Base-by-base conservation (phyloP, 1,140 invertebrate species). In the Marisa cornuarietis region DNA sequence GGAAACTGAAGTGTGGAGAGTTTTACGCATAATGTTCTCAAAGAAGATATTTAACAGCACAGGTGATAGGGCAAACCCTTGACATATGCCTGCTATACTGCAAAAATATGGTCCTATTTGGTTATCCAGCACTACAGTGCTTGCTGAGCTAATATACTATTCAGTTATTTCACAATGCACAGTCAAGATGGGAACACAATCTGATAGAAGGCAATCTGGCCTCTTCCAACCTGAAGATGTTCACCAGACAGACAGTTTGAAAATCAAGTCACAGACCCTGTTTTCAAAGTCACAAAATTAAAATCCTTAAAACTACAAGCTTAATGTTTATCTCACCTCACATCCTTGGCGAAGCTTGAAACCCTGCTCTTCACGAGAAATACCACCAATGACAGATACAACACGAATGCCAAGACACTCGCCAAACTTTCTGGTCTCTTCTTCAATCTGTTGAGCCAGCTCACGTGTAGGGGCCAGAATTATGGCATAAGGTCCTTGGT, bases 401-500 rank as follows among this genome's bases (percentile, higher is more conserved):
- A 98, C 99, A 78, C 97, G 93, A 71, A 99, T 98, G 49, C 96
- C 97, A 14, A 99, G 92, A 8, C 96, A 95, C 84, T 96, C 94
- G 42, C 98, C 98, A 93, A 99, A 99, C 92, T 99, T 99, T 79
- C 95, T 96, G 0, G 97, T 98, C 92, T 99, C 99, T 92, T 99
- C 98, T 92, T 99, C 98, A 86, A 99, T 99, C 92, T 99, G 99
- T 89, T 99, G 98, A 0, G 99, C 99, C 92, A 99, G 94, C 91
- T 99, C 99, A 92, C 98, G 95, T 71, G 99, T 99, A 2, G 99
- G 99, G 2, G 99, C 98, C 88, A 99, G 93, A 88, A 99, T 99
- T 54, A 99, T 97, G 62, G 99, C 98, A 92, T 99, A 99, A 0
- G 99, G 99, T n/a, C 99, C 99, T 92, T 94, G 92, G 81, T 94